A percentile compares a stretch with the other conserved stretches of the same genome.
Conservation (phyloP, 1,140 invertebrate genomes). For the Archegozetes longisetosus region DNA sequence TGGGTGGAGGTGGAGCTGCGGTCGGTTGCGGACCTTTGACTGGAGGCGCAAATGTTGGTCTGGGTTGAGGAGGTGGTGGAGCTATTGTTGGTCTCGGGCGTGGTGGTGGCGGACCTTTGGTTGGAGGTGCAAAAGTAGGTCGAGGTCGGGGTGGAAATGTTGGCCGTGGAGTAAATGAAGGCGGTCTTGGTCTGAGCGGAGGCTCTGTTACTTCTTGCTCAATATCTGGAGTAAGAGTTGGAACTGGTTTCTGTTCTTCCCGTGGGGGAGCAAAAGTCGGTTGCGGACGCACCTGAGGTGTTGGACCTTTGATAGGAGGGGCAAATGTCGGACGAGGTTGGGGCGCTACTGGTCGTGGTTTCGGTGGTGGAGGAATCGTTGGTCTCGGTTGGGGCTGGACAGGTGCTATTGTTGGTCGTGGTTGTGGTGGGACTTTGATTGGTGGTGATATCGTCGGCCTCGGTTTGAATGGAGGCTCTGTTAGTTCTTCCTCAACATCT, state of each 20-base stretch:
- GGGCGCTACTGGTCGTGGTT: neutral
- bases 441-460: neutral
- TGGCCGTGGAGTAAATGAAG: neutral
- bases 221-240: neutral
- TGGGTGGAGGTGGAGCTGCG: neutral
- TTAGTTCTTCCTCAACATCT: neutral
- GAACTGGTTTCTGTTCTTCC: neutral
- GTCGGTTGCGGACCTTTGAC: constrained; percentile 7
- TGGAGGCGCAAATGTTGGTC: neutral
- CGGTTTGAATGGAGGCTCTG: neutral
- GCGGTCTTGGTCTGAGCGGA: neutral
- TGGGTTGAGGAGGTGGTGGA: neutral
- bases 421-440: neutral
- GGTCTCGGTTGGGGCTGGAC: neutral
- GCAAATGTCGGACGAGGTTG: neutral
- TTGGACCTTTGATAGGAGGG: neutral
- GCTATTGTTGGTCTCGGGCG: neutral
- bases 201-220: neutral
- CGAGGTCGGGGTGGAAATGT: neutral
- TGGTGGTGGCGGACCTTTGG: neutral
- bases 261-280: neutral
- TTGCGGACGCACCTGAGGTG: neutral
- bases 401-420: constrained; percentile 1
- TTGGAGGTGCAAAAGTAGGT: neutral
- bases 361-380: neutral